Evolutionary conservation across 1,140 invertebrate genomes (phyloP).

Genomic region (Gonatopus flavifemur): DNA sequence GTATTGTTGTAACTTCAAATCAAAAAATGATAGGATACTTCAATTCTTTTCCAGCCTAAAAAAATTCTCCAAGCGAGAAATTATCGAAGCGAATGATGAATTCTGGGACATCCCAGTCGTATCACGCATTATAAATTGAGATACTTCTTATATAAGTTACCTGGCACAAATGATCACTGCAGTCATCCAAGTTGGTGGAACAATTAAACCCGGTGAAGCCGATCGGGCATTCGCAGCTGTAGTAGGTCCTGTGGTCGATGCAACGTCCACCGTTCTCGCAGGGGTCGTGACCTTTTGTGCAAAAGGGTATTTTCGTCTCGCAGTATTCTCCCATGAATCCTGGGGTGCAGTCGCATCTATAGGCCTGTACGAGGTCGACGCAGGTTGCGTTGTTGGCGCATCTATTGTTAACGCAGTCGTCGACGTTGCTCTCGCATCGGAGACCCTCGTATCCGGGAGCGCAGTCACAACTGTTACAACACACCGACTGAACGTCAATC

Average conservation of each 20-base stretch:
- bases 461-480: constrained; percentile 80
- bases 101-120: no score
- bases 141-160: no score
- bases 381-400: constrained; percentile 92
- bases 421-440: constrained; percentile 88
- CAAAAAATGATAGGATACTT: no score
- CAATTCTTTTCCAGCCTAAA: no score
- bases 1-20: no score
- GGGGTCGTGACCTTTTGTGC: constrained; percentile 82
- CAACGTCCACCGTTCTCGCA: constrained; percentile 92
- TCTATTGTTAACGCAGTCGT: constrained; percentile 81
- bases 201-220: constrained; percentile 94
- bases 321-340: constrained; percentile 89
- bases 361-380: constrained; percentile 80
- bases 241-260: constrained; percentile 83
- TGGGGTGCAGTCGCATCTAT: constrained; percentile 79
- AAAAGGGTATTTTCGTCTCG: constrained; percentile 91
- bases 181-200: constrained; percentile 90
- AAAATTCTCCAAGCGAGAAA: no score
- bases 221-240: constrained; percentile 86
- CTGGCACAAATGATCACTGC: constrained; percentile 88
- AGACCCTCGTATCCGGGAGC: constrained; percentile 84
- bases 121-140: no score
- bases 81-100: no score
- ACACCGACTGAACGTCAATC: constrained; percentile 51